Conservation (phyloP, 2,797 vertebrate species). For the Salarias fasciatus region DNA sequence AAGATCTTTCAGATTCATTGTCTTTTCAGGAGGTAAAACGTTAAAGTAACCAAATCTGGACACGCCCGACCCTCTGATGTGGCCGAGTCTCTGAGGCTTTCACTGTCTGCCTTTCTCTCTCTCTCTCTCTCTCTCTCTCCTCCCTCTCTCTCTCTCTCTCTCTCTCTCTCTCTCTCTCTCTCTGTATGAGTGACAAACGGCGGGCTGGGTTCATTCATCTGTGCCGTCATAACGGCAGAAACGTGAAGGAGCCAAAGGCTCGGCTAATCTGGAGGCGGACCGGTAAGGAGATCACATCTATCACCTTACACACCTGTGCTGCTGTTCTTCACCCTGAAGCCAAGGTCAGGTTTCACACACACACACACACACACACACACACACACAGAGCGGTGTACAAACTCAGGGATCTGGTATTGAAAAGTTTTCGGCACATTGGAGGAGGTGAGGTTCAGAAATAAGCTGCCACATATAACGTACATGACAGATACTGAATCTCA, state of each 20-base stretch:
- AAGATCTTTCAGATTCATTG: no score
- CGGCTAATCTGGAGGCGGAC: slow-evolving; percentile 42
- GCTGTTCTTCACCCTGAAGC: slow-evolving; percentile 40
- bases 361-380: slow-evolving; percentile 1
- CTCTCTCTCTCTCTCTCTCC: slow-evolving; percentile 22
- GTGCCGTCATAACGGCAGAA: slow-evolving; percentile 35
- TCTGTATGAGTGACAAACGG: slow-evolving; percentile 38
- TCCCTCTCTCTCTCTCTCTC: slow-evolving; percentile 16
- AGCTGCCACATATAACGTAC: neutral
- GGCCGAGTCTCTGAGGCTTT: no score
- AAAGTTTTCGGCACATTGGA: no score
- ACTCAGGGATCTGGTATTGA: no score
- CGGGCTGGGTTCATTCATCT: slow-evolving; percentile 51
- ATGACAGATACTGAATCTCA: no score
- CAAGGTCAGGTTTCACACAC: slow-evolving; percentile 50
- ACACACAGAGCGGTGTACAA: neutral
- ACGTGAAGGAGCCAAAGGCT: slow-evolving; percentile 35
- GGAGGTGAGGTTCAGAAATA: neutral
- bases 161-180: slow-evolving; percentile 20
- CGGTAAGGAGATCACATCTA: slow-evolving; percentile 52
- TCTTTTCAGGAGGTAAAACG: neutral
- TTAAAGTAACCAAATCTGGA: slow-evolving; percentile 12
- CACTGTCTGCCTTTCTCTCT: slow-evolving; percentile 10
- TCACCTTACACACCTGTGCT: slow-evolving; percentile 66
- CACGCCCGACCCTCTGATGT: slow-evolving; percentile 29